Base-by-base conservation (phyloP, 2,797 vertebrate genomes). In the Enteromius viviparus region DNA sequence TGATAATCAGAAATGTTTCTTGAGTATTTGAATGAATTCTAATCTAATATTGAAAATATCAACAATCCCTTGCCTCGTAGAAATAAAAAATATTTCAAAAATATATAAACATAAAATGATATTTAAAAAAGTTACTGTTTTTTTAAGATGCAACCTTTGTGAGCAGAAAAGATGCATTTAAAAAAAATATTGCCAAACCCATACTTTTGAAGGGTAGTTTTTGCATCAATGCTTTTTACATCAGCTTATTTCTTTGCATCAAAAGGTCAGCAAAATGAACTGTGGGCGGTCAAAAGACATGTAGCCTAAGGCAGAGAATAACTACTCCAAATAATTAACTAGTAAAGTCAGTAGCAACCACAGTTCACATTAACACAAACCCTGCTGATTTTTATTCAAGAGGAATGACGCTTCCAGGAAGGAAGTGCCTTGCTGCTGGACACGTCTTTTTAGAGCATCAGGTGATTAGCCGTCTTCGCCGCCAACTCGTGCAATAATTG, bases 401-500 rank as follows among this genome's bases (percentile, higher is more conserved):
- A n/a, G 51, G 51, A 58, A 58, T 45, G 32, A n/a, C 7, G 10
- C 53, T 72, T 45, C 55, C 49, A 68, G 62, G 64, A 76, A 76
- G 21, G 9, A 55, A 23, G 1, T 40, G 19, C n/a, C n/a, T 45
- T 49, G 69, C 53, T 32, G 14, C 15, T 2, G 42, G 47, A 78
- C 21, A n/a, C 11, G 37, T 53, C 40, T 19, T 26, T 78, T 62
- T 68, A 69, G 51, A 37, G 81, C 79, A 82, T 89, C 78, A 85
- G 81, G 79, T 87, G 82, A 80, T 86, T 87, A 84, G 66, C 26
- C 62, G 12, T n/a, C 55, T 85, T 74, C 11, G n/a, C 81, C 51
- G 11, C 78, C 37, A 76, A 80, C 75, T 77, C 79, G 21, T 80
- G 37, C 80, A 82, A 80, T 87, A 87, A 89, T 87, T 85, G 82